Percentiles rank a stretch among this genome's conserved stretches.
phyloP scores from a whole-genome alignment of 2,113 vertebrate species.

The Cryptoleucopteryx plumbea region DNA sequence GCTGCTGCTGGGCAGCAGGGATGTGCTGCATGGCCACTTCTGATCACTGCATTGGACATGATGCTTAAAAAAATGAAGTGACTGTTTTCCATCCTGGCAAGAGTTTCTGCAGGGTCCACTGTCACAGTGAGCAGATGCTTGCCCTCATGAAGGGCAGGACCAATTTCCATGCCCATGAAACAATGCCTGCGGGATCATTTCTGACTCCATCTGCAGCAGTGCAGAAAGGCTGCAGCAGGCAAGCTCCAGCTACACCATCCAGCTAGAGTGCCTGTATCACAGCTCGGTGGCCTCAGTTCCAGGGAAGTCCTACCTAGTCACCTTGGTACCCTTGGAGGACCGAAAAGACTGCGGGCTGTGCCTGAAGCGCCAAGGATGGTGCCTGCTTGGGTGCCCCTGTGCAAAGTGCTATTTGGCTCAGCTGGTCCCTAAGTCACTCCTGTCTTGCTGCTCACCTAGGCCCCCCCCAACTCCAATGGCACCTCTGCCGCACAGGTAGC shows the following conservation, averaged over 20 bases:
- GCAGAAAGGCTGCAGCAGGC: not conserved
- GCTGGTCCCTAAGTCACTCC: not conserved
- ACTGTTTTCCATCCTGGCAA: not conserved
- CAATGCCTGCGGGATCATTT: not conserved
- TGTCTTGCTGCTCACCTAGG: not conserved
- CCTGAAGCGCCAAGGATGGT: not conserved
- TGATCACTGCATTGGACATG: fast-evolving
- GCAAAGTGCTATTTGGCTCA: not conserved
- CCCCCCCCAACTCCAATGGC: not conserved
- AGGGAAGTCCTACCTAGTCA: not conserved
- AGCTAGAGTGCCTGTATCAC: not conserved
- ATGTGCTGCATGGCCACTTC: not conserved
- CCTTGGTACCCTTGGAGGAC: not conserved
- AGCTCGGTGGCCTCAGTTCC: not conserved
- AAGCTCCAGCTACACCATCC: not conserved
- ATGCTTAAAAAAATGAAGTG: not conserved
- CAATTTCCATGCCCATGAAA: not conserved
- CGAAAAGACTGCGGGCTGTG: not conserved
- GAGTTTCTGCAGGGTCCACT: not conserved
- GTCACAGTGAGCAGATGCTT: fast-evolving
- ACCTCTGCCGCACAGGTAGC: not conserved
- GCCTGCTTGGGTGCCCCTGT: not conserved
- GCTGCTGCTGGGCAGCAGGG: not conserved
- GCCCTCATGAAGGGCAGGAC: not conserved
- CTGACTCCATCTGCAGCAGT: not conserved